Conservation (phyloP, 2,888 invertebrate genomes). For the Chloroclystis v-ata region DNA sequence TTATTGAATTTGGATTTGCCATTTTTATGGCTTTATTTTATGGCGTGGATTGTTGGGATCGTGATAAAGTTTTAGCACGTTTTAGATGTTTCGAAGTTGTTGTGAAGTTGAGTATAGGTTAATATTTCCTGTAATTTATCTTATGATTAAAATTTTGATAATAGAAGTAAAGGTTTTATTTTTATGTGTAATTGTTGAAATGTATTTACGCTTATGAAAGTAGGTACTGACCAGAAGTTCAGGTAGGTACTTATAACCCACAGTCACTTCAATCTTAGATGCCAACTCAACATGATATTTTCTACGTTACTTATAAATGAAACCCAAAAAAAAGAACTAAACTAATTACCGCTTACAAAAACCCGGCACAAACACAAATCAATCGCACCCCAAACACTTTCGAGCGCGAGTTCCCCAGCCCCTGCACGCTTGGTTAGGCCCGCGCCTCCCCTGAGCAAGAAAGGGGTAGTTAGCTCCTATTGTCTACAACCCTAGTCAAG, state of each 20-base stretch:
- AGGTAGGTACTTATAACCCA: no score
- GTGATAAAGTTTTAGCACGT: neutral
- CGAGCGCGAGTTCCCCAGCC: slow-evolving; percentile 48
- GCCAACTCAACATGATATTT: no score
- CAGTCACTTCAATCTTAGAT: no score
- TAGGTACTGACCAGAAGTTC: no score
- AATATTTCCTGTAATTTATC: no score
- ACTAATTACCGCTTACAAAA: slow-evolving; percentile 1
- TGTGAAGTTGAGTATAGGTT: neutral
- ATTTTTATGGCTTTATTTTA: slow-evolving; percentile 2
- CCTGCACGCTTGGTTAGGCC: slow-evolving; percentile 74
- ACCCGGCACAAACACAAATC: slow-evolving; percentile 3
- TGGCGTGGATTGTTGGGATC: neutral
- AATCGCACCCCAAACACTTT: slow-evolving; percentile 24
- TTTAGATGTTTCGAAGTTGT: neutral
- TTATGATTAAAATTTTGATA: no score
- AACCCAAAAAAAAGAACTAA: neutral
- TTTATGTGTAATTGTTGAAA: no score
- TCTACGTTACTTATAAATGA: neutral
- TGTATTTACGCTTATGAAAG: no score
- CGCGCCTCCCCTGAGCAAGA: slow-evolving; percentile 70
- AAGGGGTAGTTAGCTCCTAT: slow-evolving; percentile 78
- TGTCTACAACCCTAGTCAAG: slow-evolving; percentile 58
- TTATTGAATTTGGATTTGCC: slow-evolving; percentile 1
- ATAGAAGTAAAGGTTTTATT: no score